Base-by-base conservation (phyloP, 1,140 invertebrate genomes). In the Samia ricini region DNA sequence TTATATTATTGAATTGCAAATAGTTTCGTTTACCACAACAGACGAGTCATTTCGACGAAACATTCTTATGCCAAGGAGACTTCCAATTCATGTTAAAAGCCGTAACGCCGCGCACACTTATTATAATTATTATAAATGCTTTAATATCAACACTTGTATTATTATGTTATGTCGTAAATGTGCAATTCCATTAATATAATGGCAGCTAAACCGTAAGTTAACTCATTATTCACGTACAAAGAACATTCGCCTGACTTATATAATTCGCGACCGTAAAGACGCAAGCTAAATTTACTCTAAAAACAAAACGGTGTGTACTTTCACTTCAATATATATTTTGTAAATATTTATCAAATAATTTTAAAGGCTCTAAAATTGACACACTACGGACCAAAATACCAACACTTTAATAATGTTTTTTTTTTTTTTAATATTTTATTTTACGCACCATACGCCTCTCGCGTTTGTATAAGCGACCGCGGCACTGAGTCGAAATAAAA, bases 401-500 rank as follows among this genome's bases (percentile, higher is more conserved):
- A 61, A 61, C 60, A 55, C 29, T 24, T n/a, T 10, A n/a, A 42
- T 15, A 42, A 15, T 42, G 8, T 42, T 42, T 42, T 26, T 3
- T 26, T 26, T 8, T 26, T 26, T 4, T n/a, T n/a, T n/a, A n/a
- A n/a, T n/a, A 12, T 55, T 12, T 42, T 42, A 15, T 42, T 36
- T 36, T 10, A 56, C 49, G 58, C 56, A 36, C 56, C 56, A n/a
- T n/a, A 60, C 33, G 20, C 56, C 33, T 26, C 56, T 12, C 56
- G 26, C 64, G 55, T 22, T 6, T 36, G 55, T 57, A 58, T 18
- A 57, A 61, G 49, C 33, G 10, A 15, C 33, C 33, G 33, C 33
- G 33, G 33, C 33, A 42, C 64, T 61, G 64, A 61, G 6, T 48
- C 48, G 42, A 52, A 51, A 52, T 56, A 56, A 42, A 42, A 54